phyloP scores from a whole-genome alignment of 2,797 vertebrate genomes.

The Falco novaeseelandiae region DNA sequence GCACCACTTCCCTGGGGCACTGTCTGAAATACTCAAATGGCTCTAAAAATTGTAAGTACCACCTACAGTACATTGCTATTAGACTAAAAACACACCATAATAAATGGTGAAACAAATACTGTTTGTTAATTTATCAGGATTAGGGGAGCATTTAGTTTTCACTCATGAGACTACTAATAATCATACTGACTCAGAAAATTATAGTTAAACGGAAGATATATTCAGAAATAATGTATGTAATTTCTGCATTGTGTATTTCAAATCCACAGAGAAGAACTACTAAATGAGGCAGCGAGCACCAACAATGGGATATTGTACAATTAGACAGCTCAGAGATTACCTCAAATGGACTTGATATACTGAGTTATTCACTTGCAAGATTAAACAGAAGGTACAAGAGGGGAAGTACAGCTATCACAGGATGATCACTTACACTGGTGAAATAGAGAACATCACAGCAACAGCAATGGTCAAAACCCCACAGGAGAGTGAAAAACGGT shows the following conservation, averaged over 20 bases:
- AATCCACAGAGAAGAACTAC: neutral
- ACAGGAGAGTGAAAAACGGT: neutral
- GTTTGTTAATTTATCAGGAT: constrained; percentile 3
- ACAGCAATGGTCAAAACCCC: neutral
- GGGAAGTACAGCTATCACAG: neutral
- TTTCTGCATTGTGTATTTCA: constrained; percentile 15
- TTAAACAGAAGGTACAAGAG: neutral
- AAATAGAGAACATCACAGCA: neutral
- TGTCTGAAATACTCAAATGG: neutral
- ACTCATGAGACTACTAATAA: neutral
- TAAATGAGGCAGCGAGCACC: neutral
- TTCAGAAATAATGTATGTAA: constrained; percentile 23
- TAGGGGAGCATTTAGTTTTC: constrained; percentile 13
- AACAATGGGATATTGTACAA: neutral
- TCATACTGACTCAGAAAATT: constrained; percentile 11
- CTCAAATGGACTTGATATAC: neutral
- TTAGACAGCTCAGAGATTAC: neutral
- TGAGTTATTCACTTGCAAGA: neutral
- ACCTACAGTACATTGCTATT: neutral
- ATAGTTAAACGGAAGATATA: neutral
- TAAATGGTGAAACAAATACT: neutral
- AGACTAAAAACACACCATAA: neutral
- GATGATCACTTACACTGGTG: neutral
- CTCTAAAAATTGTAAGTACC: neutral
- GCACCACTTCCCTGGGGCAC: neutral